Evolutionary conservation across 2,113 vertebrate species (phyloP).

Genomic region (human): DNA sequence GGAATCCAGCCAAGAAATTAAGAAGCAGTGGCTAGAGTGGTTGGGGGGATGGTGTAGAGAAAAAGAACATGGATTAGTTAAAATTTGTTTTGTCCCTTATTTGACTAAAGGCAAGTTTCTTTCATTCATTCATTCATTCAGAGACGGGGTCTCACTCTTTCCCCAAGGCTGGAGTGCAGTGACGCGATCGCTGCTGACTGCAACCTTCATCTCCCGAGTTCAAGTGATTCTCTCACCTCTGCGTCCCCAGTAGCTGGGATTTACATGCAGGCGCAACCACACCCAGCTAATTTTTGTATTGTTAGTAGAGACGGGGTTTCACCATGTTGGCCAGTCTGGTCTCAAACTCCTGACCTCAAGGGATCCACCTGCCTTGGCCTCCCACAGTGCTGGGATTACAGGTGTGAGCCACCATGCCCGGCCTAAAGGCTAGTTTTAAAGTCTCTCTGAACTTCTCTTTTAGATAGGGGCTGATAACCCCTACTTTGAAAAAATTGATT

Average conservation of each 20-base stretch:
- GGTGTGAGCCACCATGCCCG: too few relatives aligned
- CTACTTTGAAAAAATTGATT: not conserved
- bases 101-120: not conserved
- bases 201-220: too few relatives aligned
- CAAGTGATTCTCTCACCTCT: too few relatives aligned
- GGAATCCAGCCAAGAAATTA: conserved; percentile 9
- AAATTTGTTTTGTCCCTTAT: not conserved
- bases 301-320: too few relatives aligned
- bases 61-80: not conserved
- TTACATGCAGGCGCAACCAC: too few relatives aligned
- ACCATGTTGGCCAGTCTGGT: too few relatives aligned
- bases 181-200: too few relatives aligned
- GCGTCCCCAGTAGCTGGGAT: too few relatives aligned
- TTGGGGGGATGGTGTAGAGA: not conserved
- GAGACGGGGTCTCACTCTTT: not conserved
- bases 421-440: not conserved
- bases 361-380: too few relatives aligned
- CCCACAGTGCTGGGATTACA: too few relatives aligned
- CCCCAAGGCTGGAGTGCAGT: not conserved
- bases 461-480: not conserved
- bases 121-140: not conserved
- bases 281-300: too few relatives aligned
- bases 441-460: conserved; percentile 7
- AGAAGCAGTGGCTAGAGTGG: not conserved
- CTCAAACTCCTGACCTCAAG: too few relatives aligned